Evolutionary conservation across 2,113 vertebrate genomes (phyloP), one percentile per base, ranked within the genome.

Genomic region (Heterochromis multidens): DNA sequence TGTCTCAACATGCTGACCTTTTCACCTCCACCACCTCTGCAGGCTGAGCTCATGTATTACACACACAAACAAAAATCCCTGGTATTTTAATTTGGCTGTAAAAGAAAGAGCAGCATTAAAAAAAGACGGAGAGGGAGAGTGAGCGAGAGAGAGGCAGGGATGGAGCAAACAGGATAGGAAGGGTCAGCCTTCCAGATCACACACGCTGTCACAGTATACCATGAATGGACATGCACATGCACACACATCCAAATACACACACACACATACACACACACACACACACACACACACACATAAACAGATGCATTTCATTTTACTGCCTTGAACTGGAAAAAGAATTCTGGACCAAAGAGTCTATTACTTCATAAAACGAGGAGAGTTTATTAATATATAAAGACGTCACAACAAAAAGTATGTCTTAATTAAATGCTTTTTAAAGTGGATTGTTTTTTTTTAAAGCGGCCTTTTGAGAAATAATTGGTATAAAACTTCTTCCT

Each of bases 51-150:
- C 52, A 46, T 79, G 62, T 83, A 56, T 77, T 60, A 84, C 79
- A 86, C 80, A 87, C 77, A 78, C 77, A 76, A 62, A 87, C 60
- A 85, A 78, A 91, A 88, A 87, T 83, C 83, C 29, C 56, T 67
- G 85, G 67, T 86, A 90, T 91, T 92, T 91, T 87, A 80, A 92
- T 92, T 91, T 89, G 77, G 65, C 49, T 74, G 76, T 67, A 63
- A 49, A 72, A 85, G 82, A 79, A 49, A 78, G 54, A 56, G 33
- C 17, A 63, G 67, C 33, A 54, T 46, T 57, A 6, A 80, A 52
- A 59, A 29, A 43, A 12, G 58, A 31, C 7, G 27, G 58, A 27
- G 25, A 14, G 27, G 17, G 16, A 21, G 25, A 8, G 40, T 12
- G 67, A 3, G 29, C 10, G 12, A 1, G 29, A 17, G 7, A 4